phyloP scores from a whole-genome alignment of 2,888 invertebrate species.

The Eristalis intricaria region DNA sequence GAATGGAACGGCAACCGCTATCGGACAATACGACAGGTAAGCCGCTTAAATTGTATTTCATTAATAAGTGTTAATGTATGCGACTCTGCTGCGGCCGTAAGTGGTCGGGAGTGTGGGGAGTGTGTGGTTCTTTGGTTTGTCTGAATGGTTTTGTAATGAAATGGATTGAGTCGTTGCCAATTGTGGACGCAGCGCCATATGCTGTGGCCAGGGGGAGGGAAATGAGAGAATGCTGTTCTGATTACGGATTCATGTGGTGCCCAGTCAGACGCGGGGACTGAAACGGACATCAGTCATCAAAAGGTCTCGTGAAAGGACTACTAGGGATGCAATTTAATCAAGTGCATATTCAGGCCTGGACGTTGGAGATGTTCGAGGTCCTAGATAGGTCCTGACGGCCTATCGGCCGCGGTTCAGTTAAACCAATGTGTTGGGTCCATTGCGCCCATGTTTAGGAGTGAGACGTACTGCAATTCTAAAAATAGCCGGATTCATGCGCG shows the following conservation, averaged over 20 bases:
- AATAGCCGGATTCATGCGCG: no score
- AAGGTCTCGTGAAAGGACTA: no score
- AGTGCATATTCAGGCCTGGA: no score
- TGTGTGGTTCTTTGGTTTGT: not conserved
- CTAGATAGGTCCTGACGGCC: no score
- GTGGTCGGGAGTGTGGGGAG: not conserved
- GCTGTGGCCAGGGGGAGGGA: not conserved
- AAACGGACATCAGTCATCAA: not conserved
- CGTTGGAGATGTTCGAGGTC: no score
- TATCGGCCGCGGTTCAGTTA: no score
- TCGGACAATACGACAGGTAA: slow-evolving; percentile 66
- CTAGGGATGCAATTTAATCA: no score
- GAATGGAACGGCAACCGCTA: slow-evolving; percentile 21
- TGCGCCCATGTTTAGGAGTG: no score
- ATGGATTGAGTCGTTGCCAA: not conserved
- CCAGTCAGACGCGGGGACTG: not conserved
- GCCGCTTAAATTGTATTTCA: slow-evolving; percentile 68
- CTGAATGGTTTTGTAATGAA: not conserved
- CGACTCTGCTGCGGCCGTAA: slow-evolving; percentile 37
- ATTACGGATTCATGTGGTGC: not conserved
- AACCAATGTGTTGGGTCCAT: no score
- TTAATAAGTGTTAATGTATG: slow-evolving; percentile 55
- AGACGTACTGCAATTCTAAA: no score
- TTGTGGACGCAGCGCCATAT: not conserved
- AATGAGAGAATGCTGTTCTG: not conserved